A percentile compares a stretch with the other conserved stretches of the same genome.
phyloP scores from a whole-genome alignment of 2,888 invertebrate genomes.

The Hyposoter dolosus region DNA sequence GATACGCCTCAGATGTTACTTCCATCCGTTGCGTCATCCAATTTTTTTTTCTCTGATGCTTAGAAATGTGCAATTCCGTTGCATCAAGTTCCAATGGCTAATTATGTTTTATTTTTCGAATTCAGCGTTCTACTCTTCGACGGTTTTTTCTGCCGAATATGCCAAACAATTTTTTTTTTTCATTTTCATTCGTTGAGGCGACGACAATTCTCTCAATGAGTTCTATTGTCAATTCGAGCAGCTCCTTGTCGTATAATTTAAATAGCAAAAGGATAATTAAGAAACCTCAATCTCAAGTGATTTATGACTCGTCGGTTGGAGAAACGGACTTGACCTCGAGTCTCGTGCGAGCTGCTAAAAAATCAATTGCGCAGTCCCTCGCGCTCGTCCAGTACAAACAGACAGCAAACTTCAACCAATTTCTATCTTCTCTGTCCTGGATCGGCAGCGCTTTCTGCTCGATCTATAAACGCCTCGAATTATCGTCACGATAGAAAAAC shows the following conservation, averaged over 20 bases:
- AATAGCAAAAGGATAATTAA: constrained; percentile 77
- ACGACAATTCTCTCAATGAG: neutral
- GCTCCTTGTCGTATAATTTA: constrained; percentile 72
- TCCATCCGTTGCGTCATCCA: neutral
- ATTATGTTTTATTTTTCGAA: neutral
- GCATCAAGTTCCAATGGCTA: neutral
- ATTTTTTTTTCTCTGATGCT: neutral
- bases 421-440: constrained; percentile 23
- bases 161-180: neutral
- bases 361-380: constrained; percentile 33
- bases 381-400: neutral
- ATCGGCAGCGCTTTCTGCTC: constrained; percentile 5
- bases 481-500: neutral
- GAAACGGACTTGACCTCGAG: constrained; percentile 63
- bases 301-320: constrained; percentile 73
- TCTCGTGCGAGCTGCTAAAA: constrained; percentile 30
- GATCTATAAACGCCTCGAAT: constrained; percentile 22
- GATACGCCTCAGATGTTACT: constrained; percentile 5
- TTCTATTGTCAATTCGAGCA: constrained; percentile 23
- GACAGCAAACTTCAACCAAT: constrained; percentile 31
- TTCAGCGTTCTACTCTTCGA: neutral
- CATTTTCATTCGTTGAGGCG: constrained; percentile 13
- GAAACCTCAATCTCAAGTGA: constrained; percentile 79
- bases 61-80: neutral
- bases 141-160: neutral